A percentile compares a stretch with the other conserved stretches of the same genome.
Evolutionary conservation across 2,888 invertebrate species (phyloP).

Genomic region (Lepas anatifera): DNA sequence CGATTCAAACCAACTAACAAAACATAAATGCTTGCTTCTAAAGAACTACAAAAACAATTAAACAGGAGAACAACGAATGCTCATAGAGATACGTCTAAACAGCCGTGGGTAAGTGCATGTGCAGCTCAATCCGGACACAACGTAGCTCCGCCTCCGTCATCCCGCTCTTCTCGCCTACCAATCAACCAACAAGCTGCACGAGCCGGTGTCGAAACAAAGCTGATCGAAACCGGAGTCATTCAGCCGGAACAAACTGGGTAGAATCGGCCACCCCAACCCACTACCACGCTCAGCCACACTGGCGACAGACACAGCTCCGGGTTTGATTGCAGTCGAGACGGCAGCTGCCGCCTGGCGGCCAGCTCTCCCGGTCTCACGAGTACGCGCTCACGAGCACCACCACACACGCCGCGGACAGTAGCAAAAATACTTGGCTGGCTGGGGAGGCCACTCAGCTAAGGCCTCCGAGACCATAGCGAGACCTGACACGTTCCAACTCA

Average conservation of each 20-base stretch:
- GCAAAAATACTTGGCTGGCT: too few relatives aligned
- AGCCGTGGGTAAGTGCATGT: background rate
- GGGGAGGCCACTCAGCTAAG: too few relatives aligned
- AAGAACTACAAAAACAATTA: slow-evolving; percentile 5
- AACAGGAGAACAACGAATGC: background rate
- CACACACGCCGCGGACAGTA: too few relatives aligned
- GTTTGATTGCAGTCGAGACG: too few relatives aligned
- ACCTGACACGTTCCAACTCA: slow-evolving; percentile 24
- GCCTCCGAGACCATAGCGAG: background rate
- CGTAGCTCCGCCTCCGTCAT: background rate
- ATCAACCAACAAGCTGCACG: background rate
- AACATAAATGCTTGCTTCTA: slow-evolving; percentile 7
- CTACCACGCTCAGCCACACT: too few relatives aligned
- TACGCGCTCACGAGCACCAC: too few relatives aligned
- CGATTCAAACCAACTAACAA: background rate
- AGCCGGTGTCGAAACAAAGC: background rate
- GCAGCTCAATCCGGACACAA: background rate
- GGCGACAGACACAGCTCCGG: too few relatives aligned
- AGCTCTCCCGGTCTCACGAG: too few relatives aligned
- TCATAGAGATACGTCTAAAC: background rate
- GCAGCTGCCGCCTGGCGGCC: too few relatives aligned
- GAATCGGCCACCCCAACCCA: too few relatives aligned
- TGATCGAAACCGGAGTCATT: background rate
- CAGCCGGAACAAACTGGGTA: background rate
- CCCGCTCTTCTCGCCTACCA: background rate